Base-by-base conservation (phyloP, 1,140 invertebrate genomes). In the Drosophila funebris region DNA sequence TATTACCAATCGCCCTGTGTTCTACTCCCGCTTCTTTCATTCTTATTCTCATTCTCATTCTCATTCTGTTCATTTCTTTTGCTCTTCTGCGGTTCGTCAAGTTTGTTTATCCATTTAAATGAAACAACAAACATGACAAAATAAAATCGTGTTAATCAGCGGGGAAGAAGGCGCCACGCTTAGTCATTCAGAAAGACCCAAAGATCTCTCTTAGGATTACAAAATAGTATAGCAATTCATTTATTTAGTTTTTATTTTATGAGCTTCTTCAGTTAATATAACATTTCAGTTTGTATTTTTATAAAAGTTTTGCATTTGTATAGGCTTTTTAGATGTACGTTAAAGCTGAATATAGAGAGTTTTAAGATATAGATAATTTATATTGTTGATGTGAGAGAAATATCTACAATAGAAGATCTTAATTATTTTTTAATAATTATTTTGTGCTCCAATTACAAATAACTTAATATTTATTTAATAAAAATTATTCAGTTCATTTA, bases 91-190 rank as follows among this genome's bases (percentile, higher is more conserved):
- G 78, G 75, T 87, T 88, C 53, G 82, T 70, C 69, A 71, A 82
- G 54, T 84, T 84, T 83, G 80, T 84, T 84, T 84, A 84, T 68
- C 43, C 80, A 71, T 72, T 82, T 74, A 82, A 71, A 78, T 70
- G 74, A 69, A 77, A 83, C 66, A 66, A 44, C 62, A 68, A 76
- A 14, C 44, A 56, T n/a, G n/a, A 29, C 11, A 24, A 75, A 16
- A 75, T 66, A 61, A 73, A 83, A 79, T 84, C 80, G 80, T 83
- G 80, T 72, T 83, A 83, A 83, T 83, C 66, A 80, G 81, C 66
- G 44, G 14, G 44, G 29, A 22, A 43, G 43, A 48, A 48, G 53
- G 72, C 60, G 68, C 68, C 70, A 68, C 69, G 78, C 54, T 87
- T 87, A 85, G 74, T 81, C 81, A 87, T 78, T 81, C 73, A 73